Evolutionary conservation across 2,797 vertebrate species (phyloP), one percentile per base, ranked within the genome.

Genomic region (Zenarchopterus dispar): DNA sequence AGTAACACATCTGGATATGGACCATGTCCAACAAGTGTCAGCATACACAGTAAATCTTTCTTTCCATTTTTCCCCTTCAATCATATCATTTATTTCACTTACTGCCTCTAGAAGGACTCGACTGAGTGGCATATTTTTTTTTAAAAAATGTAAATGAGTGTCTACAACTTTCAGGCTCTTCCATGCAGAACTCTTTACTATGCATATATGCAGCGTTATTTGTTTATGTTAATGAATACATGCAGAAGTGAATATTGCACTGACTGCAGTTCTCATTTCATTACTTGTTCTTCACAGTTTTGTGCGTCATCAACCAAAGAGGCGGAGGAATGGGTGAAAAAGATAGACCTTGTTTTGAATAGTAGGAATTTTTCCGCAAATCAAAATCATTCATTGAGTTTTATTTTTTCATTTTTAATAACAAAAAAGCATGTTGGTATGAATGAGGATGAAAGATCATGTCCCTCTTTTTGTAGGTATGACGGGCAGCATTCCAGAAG

Each of bases 251-350:
- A 77, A 62, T 62, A 71, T 73, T 82, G 67, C 73, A 57, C 70
- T 84, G 78, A 81, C 69, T 72, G 46, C 60, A 65, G 70, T 89
- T 55, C 68, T 91, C 75, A 83, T 82, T 77, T 81, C 77, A 81
- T 54, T 56, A 56, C 67, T 69, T 60, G 67, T 69, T 73, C 56
- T 47, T 82, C 82, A 80, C 88, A 99, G 97, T 99, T 99, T 89
- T 94, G 96, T 90, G 97, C 97, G 77, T 91, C 95, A 84, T 94
- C 95, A 55, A 89, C 80, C 70, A 95, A 93, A 85, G 97, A 99
- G 84, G 97, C 97, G 1, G 95, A 96, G 66, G 95, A 98, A 81
- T 99, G 97, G 97, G 94, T 99, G 77, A 95, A 97, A 85, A 92
- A 95, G 84, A 94, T 97, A 69, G 92, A 93, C 90, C 96, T 97